phyloP scores from a whole-genome alignment of 2,113 vertebrate genomes.

The Lophius piscatorius region DNA sequence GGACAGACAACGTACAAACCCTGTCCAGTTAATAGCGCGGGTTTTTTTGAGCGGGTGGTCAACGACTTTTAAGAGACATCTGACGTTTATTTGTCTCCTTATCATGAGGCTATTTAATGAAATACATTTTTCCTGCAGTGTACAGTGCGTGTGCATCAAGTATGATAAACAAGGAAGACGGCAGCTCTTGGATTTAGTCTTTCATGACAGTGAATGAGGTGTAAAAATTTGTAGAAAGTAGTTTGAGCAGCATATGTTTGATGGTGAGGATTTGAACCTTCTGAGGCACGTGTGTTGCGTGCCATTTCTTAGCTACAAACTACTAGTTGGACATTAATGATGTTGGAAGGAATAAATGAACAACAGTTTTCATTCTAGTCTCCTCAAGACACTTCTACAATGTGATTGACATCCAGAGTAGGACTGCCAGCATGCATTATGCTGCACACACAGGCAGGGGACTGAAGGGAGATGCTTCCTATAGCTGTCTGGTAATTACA shows the following conservation, averaged over 20 bases:
- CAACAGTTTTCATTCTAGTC: conserved; percentile 6
- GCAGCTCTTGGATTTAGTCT: conserved; percentile 15
- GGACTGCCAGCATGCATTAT: conserved; percentile 9
- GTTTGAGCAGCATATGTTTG: conserved; percentile 31
- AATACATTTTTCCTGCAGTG: background rate
- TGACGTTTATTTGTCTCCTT: conserved; percentile 39
- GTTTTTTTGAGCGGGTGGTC: background rate
- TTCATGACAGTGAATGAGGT: conserved; percentile 12
- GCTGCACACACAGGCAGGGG: conserved; percentile 3
- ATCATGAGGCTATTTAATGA: conserved; percentile 36
- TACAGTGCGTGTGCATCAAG: conserved; percentile 1
- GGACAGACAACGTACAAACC: conserved; percentile 17
- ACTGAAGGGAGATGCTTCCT: conserved; percentile 14
- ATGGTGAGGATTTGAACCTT: conserved; percentile 46
- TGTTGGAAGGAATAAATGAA: conserved; percentile 1
- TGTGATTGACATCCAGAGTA: conserved; percentile 11
- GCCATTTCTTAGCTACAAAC: background rate
- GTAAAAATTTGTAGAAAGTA: conserved; percentile 11
- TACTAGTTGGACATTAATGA: conserved; percentile 16
- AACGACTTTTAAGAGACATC: conserved; percentile 16
- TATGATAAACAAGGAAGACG: conserved; percentile 28
- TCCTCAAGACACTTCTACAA: conserved; percentile 3
- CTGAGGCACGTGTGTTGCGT: background rate
- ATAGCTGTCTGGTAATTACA: conserved; percentile 11
- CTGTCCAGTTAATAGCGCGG: background rate